Evolutionary conservation across 1,140 invertebrate genomes (phyloP).

Genomic region (Brachystomella parvula): DNA sequence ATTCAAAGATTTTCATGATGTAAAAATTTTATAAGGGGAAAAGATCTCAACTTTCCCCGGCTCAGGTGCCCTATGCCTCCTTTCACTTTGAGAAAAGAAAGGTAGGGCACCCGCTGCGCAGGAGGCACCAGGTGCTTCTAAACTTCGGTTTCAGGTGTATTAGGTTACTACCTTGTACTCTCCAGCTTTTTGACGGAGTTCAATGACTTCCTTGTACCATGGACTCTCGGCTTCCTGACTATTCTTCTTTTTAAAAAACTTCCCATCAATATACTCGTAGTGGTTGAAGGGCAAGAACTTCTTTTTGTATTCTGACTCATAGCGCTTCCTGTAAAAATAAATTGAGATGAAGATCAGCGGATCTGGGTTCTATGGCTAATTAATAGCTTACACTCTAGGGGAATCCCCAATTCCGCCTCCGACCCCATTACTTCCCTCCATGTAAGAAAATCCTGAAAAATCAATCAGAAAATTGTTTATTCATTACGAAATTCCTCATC

Average conservation of each 20-base stretch:
- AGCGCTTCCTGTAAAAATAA: conserved; percentile 39
- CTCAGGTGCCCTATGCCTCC: too few relatives aligned
- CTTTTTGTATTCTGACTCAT: conserved; percentile 68
- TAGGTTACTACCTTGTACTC: conserved; percentile 67
- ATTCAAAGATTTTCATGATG: too few relatives aligned
- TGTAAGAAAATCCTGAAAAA: too few relatives aligned
- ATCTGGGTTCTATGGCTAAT: not conserved
- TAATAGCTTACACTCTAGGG: too few relatives aligned
- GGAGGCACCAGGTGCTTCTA: not conserved
- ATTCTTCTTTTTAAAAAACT: conserved; percentile 55
- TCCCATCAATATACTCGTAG: conserved; percentile 64
- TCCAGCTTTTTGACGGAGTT: conserved; percentile 79
- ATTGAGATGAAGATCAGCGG: not conserved
- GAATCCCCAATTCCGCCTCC: too few relatives aligned
- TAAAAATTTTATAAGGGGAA: too few relatives aligned
- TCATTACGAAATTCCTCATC: too few relatives aligned
- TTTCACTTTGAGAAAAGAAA: too few relatives aligned
- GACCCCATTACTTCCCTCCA: too few relatives aligned
- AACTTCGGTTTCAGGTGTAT: not conserved
- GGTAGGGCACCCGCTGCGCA: too few relatives aligned
- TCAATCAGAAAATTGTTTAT: too few relatives aligned
- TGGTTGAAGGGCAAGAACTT: conserved; percentile 73
- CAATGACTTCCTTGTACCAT: conserved; percentile 76
- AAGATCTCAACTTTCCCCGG: too few relatives aligned
- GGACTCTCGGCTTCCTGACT: conserved; percentile 45